phyloP scores from a whole-genome alignment of 30 jellyfish, hydroid and myxozoan species.

The Aurelia aurita region DNA sequence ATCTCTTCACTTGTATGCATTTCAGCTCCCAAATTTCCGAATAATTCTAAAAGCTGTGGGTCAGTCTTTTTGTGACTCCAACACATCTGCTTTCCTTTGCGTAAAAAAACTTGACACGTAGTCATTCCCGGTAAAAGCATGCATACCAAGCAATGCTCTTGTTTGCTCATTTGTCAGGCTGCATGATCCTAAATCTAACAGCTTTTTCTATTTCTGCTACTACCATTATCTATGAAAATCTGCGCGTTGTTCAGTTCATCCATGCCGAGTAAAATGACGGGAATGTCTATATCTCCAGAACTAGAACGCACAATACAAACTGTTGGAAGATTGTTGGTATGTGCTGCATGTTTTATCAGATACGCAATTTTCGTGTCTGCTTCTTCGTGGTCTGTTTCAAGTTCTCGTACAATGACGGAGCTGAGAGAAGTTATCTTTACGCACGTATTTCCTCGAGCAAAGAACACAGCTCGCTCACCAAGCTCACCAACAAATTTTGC shows the following conservation, averaged over 20 bases:
- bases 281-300: conserved; percentile 37
- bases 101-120: conserved; percentile 12
- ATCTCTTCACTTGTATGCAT: too few species aligned
- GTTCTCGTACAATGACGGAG: conserved; percentile 17
- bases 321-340: background rate
- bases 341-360: conserved; percentile 41
- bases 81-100: conserved; percentile 5
- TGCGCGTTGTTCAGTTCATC: background rate
- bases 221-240: background rate
- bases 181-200: conserved; percentile 11
- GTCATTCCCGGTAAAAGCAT: conserved; percentile 18
- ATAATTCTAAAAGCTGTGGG: too few species aligned
- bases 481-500: conserved; percentile 45
- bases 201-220: conserved; percentile 15
- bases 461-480: conserved; percentile 39
- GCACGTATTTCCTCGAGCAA: conserved; percentile 44
- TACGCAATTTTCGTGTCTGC: conserved; percentile 56
- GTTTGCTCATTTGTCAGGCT: background rate
- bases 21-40: too few species aligned
- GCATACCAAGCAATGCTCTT: conserved; percentile 17
- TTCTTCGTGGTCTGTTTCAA: conserved; percentile 50
- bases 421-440: conserved; percentile 27
- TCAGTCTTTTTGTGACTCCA: conserved; percentile 7
- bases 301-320: conserved; percentile 45
- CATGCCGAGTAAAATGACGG: conserved; percentile 41